Evolutionary conservation across 2,113 vertebrate genomes (phyloP), one percentile per base, ranked within the genome.

Genomic region (Phylloscopus whistleri): DNA sequence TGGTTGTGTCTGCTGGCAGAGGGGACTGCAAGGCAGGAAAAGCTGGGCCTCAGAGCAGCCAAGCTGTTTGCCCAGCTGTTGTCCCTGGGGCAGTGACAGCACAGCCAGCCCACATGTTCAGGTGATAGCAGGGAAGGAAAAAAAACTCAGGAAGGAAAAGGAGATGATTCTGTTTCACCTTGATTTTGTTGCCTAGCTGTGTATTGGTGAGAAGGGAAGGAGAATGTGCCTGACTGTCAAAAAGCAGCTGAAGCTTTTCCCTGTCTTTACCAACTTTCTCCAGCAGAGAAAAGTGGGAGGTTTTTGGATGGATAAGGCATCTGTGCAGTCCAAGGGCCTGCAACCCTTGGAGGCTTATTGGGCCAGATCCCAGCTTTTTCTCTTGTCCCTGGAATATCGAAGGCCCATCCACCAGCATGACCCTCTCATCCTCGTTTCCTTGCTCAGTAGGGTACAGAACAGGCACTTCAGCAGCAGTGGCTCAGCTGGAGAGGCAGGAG

Each of bases 141-240:
- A 18, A 48, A 39, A 33, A 16, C 6, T 15, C 10, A 11, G 58
- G n/a, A 89, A 37, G n/a, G 30, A 51, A 56, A 53, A 93, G 27
- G 41, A 68, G 68, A 33, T 5, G 10, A 7, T 59, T 35, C 11
- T 7, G 5, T 76, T 82, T 86, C 48, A 70, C 24, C 26, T 49
- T 30, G 30, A 63, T 77, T 75, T 24, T 69, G 13, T 74, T 66
- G 39, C 37, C 37, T 21, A 59, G 55, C 58, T 55, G 13, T 33
- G 11, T 41, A 48, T 60, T 39, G 18, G 37, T 27, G n/a, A 44
- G 24, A 48, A 59, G 13, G 51, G 46, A 43, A 80, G 49, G 56
- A 48, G 37, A 81, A 67, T 0, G 0, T 49, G 24, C 48, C 17
- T 5, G 3, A 24, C 30, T 58, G 37, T 60, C 37, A 60, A n/a